These are phyloP conservation scores for Hippocampus abdominalis DNA, from an alignment of 2,113 vertebrate genomes.

Conservation along the genomic window DNA sequence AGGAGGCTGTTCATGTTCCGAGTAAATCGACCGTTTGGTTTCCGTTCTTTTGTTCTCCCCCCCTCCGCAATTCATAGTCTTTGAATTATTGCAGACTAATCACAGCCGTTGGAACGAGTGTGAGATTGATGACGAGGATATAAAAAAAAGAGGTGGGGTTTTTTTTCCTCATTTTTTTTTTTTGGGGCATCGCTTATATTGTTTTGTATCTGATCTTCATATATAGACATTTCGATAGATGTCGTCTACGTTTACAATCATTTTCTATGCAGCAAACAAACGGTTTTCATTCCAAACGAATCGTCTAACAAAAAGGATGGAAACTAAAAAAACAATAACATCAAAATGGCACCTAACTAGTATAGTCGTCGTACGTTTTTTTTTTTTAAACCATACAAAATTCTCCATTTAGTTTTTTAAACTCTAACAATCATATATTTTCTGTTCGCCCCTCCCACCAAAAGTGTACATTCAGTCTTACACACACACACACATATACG, in stretches of 20 bases:
- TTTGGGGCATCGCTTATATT: slow-evolving; percentile 58
- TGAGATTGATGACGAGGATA: slow-evolving; percentile 34
- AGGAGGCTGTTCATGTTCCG: slow-evolving; percentile 34
- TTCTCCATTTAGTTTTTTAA: slow-evolving; percentile 1
- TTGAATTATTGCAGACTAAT: slow-evolving; percentile 43
- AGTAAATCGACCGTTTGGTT: slow-evolving; percentile 30
- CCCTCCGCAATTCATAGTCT: slow-evolving; percentile 24
- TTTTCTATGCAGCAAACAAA: slow-evolving; percentile 55
- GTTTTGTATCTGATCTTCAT: slow-evolving; percentile 44
- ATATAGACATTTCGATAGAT: background rate
- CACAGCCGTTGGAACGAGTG: slow-evolving; percentile 39
- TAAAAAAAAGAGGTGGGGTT: slow-evolving; percentile 61
- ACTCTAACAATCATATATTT: slow-evolving; percentile 1
- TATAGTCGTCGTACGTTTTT: background rate
- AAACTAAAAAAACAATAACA: slow-evolving; percentile 55
- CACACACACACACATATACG: slow-evolving; percentile 9
- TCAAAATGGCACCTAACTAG: slow-evolving; percentile 5
- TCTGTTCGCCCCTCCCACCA: slow-evolving; percentile 21
- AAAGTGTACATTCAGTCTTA: slow-evolving; percentile 59
- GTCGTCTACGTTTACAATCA: slow-evolving; percentile 65
- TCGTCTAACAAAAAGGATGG: slow-evolving; percentile 42
- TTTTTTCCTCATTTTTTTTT: slow-evolving; percentile 27
- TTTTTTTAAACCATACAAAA: slow-evolving; percentile 25
- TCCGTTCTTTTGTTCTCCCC: background rate
- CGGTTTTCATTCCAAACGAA: slow-evolving; percentile 64